Evolutionary conservation across 2,888 invertebrate species (phyloP), one percentile per base, ranked within the genome.

Genomic region (Stenodera caucasica): DNA sequence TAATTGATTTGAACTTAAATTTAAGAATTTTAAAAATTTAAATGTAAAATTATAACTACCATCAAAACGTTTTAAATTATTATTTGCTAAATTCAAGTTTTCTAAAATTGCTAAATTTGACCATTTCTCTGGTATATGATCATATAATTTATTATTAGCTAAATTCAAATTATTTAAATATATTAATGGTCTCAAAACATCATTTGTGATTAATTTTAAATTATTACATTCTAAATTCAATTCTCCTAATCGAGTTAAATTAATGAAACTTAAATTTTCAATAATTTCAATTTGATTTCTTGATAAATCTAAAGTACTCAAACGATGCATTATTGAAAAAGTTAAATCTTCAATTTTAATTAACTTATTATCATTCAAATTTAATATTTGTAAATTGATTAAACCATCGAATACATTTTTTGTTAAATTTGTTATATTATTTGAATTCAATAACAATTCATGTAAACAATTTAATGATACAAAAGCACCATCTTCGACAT

Each of bases 401-500:
- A 72, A 50, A 3, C 63, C 69, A 12, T 55, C 15, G 58, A 75
- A 74, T 7, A 58, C 60, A 18, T 61, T 60, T 21, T 50, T 57
- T 1, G 55, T 21, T 35, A 78, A 56, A 6, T 35, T 57, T n/a
- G 50, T 55, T 9, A 78, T 65, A 11, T 63, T 60, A 57, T 79
- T 79, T 7, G 65, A 55, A 15, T 71, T 70, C 14, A 79, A 61
- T 23, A 72, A 65, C 23, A 79, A 61, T 11, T 62, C 51, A 5
- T 65, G 61, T 11, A 78, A 55, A 57, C 79, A 79, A 49, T 52
- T 63, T 33, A 79, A 59, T 14, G 67, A 62, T 15, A 60, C 37
- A 57, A 79, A 78, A 4, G 75, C 69, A 2, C 71, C 74, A 11
- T 68, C 63, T 7, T 72, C 68, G n/a, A 79, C 64, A 29, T 29